Evolutionary conservation across 2,113 vertebrate genomes (phyloP), one percentile per base, ranked within the genome.

Genomic region (Cavia aperea): DNA sequence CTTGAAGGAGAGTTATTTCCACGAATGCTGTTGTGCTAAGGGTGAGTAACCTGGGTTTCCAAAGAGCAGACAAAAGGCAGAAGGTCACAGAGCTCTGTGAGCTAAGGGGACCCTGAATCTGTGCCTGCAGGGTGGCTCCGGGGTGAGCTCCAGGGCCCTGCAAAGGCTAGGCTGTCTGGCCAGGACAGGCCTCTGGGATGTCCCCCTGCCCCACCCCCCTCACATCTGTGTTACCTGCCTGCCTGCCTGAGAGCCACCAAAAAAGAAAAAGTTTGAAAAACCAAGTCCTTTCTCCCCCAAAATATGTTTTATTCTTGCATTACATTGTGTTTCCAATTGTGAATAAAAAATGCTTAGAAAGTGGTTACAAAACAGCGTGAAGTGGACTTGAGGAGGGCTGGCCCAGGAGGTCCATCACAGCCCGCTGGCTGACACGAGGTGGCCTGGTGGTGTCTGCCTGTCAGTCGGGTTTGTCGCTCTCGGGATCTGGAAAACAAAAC

Each of bases 251-350:
- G 60, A 66, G 36, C 70, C 75, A 70, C 19, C 13, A 87, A 58
- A 95, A 92, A 97, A 96, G 95, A 95, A 95, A 96, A 97, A 96
- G 96, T 95, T 97, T 95, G 93, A 97, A 97, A 96, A 95, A 93
- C 81, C 88, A 94, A 97, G 96, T 93, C 92, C 92, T 94, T 97
- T 93, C 97, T 98, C 97, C 97, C 98, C 97, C 97, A 98, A 98
- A 98, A 98, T 98, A 98, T 96, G 97, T 97, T 97, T 98, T 98
- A 98, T 97, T 98, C 97, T 98, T 97, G 97, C 96, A 97, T 97
- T 98, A 97, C 96, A 96, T 97, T 97, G 97, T 98, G 97, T 98
- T 97, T 98, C 97, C 97, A 98, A 97, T 97, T 97, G 97, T 98
- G 97, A 97, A 98, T 98, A 97, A 97, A 98, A 97, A 98, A 98